These are phyloP conservation scores for Eriocheir sinensis DNA, from an alignment of 1,140 invertebrate species.

Conservation along the genomic window DNA sequence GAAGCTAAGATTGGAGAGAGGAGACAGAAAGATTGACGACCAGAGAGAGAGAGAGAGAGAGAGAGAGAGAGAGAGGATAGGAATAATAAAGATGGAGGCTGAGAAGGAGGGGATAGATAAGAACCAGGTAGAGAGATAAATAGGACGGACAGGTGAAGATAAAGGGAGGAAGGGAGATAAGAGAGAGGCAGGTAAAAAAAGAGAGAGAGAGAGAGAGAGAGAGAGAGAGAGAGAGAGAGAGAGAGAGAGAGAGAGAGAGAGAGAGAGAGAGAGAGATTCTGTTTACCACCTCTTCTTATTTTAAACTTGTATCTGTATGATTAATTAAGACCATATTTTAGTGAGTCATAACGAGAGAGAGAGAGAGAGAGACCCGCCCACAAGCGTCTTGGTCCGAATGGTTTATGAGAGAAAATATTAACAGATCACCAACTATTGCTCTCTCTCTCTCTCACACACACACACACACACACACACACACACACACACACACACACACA, in stretches of 20 bases:
- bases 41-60: constrained; percentile 12
- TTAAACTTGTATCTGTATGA: no score
- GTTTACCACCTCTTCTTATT: no score
- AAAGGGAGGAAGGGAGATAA: background rate
- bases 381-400: no score
- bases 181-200: background rate
- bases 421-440: background rate
- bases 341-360: no score
- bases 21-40: background rate
- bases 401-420: background rate
- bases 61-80: background rate
- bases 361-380: no score
- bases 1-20: no score
- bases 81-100: constrained; percentile 18
- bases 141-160: background rate
- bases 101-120: background rate
- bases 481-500: background rate
- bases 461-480: background rate
- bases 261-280: background rate
- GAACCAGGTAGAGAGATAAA: background rate
- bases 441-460: constrained; percentile 48
- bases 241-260: background rate
- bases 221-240: background rate
- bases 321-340: no score
- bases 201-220: background rate